Base-by-base conservation (phyloP, 2,113 vertebrate genomes). In the Zosterops japonicus region DNA sequence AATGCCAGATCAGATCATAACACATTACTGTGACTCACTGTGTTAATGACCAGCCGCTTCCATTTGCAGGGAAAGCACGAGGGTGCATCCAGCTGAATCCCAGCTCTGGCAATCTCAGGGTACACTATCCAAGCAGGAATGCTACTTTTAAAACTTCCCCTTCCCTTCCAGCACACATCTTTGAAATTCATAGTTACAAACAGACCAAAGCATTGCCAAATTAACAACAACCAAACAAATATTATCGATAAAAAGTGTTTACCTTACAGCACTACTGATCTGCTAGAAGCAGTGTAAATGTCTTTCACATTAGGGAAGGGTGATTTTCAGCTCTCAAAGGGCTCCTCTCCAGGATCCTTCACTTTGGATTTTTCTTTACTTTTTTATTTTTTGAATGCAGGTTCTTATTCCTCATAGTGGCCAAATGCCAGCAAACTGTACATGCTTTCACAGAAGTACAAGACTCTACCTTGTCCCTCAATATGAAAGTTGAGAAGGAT, bases 1-100 rank as follows among this genome's bases (percentile, higher is more conserved):
- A 96, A 93, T 97, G 97, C 96, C 92, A 97, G 92, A 89, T 97
- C 89, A 41, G 92, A 92, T 96, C 95, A 97, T 81, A 95, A 84
- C 93, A 64, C 82, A 83, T 95, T 85, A 57, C 89, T 78, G 87
- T 93, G 91, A 93, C 41, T 85, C 69, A 28, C 75, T 65, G 74
- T 86, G 79, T 21, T 86, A 94, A 97, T 91, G 83, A 96, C 93
- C 89, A 89, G 75, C 92, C 44, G 28, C 88, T 93, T 74, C 36
- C 15, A 92, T 88, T 84, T 67, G 49, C 80, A 74, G 83, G 28
- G 56, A 64, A 50, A 63, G 83, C 60, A 82, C 2, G 3, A 74
- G 84, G 47, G 61, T 3, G 0, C 14, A 75, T 3, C 64, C 55
- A 75, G 35, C 70, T 35, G 33, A 41, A 79, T 89, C 41, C 63